Base-by-base conservation (phyloP, 2,888 invertebrate species). In the Rapana venosa region DNA sequence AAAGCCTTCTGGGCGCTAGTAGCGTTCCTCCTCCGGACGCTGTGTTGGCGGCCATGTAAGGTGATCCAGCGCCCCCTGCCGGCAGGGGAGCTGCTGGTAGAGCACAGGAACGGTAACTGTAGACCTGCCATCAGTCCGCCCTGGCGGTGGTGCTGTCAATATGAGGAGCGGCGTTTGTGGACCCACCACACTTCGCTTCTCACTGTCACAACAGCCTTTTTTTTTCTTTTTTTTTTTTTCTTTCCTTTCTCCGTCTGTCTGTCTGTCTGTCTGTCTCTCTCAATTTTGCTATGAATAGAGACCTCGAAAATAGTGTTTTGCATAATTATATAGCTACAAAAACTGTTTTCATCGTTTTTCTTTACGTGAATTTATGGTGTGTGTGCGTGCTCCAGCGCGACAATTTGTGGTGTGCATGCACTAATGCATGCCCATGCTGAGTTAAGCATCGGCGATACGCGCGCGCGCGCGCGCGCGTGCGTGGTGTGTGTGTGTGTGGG, bases 71-170 rank as follows among this genome's bases (percentile, higher is more conserved):
- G 85, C 74, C 83, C 85, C 89, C 88, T 84, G 70, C 74, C 47
- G 85, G 47, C n/a, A 66, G 89, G 17, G 85, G 77, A 47, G 66
- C 36, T 66, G 84, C n/a, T 56, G n/a, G 66, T 8, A 35, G 84
- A 74, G 84, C 47, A 84, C 74, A 30, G 56, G 66, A 32, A 58
- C 66, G 85, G 89, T 89, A 89, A 89, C 85, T 70, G 84, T 66
- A 89, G 74, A 58, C 81, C 58, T 81, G 79, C 88, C 61, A 77
- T 4, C 79, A 70, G 79, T 15, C 70, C 30, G 56, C 20, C 47
- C 32, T 66, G 85, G 70, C 47, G 56, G 56, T 36, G 84, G 20
- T 58, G 89, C 85, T 85, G 74, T 85, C 89, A 89, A 36, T 66
- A n/a, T 6, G 47, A 35, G 26, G 26, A 1, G 4, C n/a, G 36